Percentiles rank a stretch among this genome's conserved stretches.
Conservation (phyloP, 2,797 vertebrate genomes). For the Petrocephalus sullivani region DNA sequence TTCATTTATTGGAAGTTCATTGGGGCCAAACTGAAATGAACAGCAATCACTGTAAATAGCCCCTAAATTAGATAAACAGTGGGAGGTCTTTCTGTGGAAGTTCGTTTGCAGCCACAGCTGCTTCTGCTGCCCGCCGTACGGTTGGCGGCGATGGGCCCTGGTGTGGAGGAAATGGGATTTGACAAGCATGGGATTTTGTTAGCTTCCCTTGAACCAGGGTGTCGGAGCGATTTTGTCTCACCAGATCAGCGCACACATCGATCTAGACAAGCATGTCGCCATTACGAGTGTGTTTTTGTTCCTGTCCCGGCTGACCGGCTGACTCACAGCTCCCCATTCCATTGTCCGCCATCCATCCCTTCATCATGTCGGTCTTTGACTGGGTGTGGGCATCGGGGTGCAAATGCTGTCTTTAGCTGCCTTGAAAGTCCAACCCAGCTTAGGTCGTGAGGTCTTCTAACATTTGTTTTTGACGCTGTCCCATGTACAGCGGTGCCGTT, state of each 20-base stretch:
- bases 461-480: too few species aligned
- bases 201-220: constrained; percentile 25
- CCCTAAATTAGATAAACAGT: neutral
- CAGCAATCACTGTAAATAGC: neutral
- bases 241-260: neutral
- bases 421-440: neutral
- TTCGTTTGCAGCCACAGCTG: neutral
- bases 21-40: neutral
- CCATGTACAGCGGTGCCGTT: too few species aligned
- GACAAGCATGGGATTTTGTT: constrained; percentile 40
- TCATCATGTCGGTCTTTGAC: neutral
- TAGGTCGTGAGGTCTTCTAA: neutral
- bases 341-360: neutral
- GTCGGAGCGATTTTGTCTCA: constrained; percentile 38
- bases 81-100: neutral
- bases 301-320: neutral
- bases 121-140: neutral
- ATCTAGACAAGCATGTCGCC: constrained; percentile 17
- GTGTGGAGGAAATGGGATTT: constrained; percentile 21
- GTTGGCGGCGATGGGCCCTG: neutral
- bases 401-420: neutral
- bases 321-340: neutral
- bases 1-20: neutral
- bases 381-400: neutral
- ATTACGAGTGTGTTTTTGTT: neutral